Evolutionary conservation across 2,888 invertebrate genomes (phyloP), one percentile per base, ranked within the genome.

Genomic region (Coenonympha glycerion): DNA sequence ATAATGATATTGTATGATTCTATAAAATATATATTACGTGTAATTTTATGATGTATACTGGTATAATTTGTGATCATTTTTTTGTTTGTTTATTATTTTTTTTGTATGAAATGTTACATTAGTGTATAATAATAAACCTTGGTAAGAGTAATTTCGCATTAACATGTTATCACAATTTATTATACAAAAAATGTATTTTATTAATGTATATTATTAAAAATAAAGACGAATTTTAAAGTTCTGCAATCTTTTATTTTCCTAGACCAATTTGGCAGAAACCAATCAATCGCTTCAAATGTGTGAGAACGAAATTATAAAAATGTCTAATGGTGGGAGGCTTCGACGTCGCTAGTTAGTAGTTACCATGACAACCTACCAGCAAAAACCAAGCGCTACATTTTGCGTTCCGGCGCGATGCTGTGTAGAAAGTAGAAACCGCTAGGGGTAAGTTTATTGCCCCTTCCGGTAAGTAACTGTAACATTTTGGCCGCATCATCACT

Each of bases 141-240:
- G 9, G 13, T 39, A 39, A 11, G 30, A 28, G 30, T n/a, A n/a
- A 26, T 53, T 53, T 60, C 54, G 51, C 57, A 66, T 63, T 72
- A 78, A 75, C 70, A 71, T 62, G 56, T 70, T 72, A 75, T 77
- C 73, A 76, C 72, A 75, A 71, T 73, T 39, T 39, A 39, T 39
- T 76, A 78, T 72, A 77, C 71, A 33, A 78, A 72, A n/a, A 39
- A 77, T 75, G 79, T 82, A 81, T 79, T 79, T 76, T 79, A 81
- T 75, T 72, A 68, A 77, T 80, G 73, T 79, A 81, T 79, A 81
- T 73, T 73, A 69, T 74, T n/a, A 76, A 59, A 64, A 64, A 68
- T 64, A 68, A 68, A 71, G 58, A 64, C 58, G 58, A 59, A 62
- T 61, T 65, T 66, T 66, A 66, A 64, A 63, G 65, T 65, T 69